A percentile compares a stretch with the other conserved stretches of the same genome.
These are phyloP conservation scores for Montipora foliosa DNA, from an alignment of 64 coral and sea anemone genomes.

Conservation along the genomic window DNA sequence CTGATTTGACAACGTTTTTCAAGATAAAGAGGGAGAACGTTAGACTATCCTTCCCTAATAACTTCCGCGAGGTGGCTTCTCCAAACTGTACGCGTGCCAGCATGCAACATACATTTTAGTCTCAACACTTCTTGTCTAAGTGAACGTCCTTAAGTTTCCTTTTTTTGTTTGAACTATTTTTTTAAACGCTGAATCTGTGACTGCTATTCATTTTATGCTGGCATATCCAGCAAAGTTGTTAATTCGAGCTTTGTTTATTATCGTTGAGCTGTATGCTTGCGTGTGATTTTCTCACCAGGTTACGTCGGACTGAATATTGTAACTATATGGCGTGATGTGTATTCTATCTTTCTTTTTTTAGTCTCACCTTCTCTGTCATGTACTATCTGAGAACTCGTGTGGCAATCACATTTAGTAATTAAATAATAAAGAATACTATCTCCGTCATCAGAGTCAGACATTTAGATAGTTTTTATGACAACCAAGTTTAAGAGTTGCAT, in stretches of 20 bases:
- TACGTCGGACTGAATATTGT: no score
- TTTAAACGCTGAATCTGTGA: not conserved
- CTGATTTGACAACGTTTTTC: not conserved
- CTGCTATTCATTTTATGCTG: not conserved
- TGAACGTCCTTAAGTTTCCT: not conserved
- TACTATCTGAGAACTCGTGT: no score
- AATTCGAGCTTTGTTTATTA: not conserved
- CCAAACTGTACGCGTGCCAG: not conserved
- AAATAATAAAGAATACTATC: no score
- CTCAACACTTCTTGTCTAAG: not conserved
- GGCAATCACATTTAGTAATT: no score
- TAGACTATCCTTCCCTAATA: not conserved
- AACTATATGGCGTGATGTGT: no score
- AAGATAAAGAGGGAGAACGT: not conserved
- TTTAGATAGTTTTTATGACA: no score
- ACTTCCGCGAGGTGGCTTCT: not conserved
- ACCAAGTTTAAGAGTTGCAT: no score
- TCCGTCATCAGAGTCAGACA: no score
- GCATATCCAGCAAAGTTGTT: not conserved
- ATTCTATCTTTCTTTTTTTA: no score
- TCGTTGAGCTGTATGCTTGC: not conserved
- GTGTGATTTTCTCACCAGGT: not conserved
- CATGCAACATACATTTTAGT: not conserved
- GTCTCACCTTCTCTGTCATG: no score
- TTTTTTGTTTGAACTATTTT: not conserved